phyloP scores from a whole-genome alignment of 2,113 vertebrate species.

The Eptatretus burgeri region DNA sequence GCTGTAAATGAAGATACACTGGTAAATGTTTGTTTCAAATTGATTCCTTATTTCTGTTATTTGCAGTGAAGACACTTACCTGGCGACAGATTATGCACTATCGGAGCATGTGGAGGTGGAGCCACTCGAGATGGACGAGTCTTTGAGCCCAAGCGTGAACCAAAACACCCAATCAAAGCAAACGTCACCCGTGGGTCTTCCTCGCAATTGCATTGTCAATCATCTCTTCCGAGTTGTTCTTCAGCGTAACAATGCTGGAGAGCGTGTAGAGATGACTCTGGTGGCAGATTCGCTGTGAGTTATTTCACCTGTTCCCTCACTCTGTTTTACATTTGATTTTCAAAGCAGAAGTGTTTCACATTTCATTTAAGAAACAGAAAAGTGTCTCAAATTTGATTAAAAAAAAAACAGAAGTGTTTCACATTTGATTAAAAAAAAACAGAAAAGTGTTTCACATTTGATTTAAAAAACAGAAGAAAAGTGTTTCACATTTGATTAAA shows the following conservation, averaged over 20 bases:
- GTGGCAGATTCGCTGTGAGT: conserved; percentile 55
- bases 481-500: too few relatives aligned
- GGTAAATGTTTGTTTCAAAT: too few relatives aligned
- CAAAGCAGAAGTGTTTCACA: not conserved
- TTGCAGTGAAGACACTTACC: conserved; percentile 62
- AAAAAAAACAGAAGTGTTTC: not conserved
- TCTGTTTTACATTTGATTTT: conserved; percentile 7
- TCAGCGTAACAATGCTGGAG: conserved; percentile 40
- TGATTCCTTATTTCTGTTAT: not conserved
- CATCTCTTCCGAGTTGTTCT: conserved; percentile 41
- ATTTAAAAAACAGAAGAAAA: too few relatives aligned
- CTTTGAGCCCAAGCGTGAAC: conserved; percentile 25
- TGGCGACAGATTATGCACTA: conserved; percentile 48
- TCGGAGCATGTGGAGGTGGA: conserved; percentile 47
- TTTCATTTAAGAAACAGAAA: not conserved
- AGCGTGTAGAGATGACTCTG: conserved; percentile 43
- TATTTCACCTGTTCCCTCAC: not conserved
- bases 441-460: too few relatives aligned
- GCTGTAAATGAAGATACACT: too few relatives aligned
- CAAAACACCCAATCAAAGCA: too few relatives aligned
- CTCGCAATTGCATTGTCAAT: too few relatives aligned
- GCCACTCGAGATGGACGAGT: conserved; percentile 24
- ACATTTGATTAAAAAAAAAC: too few relatives aligned
- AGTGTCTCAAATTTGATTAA: too few relatives aligned
- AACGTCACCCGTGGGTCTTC: too few relatives aligned